Evolutionary conservation across 2,113 vertebrate genomes (phyloP).

Genomic region (Hipposideros armiger): DNA sequence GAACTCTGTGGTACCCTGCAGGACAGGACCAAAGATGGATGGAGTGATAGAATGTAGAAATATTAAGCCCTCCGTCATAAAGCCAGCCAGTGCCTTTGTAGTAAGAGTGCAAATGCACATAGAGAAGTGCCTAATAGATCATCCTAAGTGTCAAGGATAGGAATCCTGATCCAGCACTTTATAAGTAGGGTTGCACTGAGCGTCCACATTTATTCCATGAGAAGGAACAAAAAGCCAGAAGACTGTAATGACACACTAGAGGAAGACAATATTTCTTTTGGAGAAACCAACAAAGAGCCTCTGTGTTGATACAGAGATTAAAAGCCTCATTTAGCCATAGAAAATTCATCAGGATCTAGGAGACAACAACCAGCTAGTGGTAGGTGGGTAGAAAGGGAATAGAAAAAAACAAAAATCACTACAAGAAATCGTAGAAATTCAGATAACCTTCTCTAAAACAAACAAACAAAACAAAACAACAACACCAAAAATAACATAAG

Average conservation of each 20-base stretch:
- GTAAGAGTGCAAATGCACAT: conserved; percentile 91
- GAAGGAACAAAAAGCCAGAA: conserved; percentile 69
- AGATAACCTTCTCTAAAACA: background rate
- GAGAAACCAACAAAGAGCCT: conserved; percentile 80
- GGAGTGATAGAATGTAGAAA: conserved; percentile 71
- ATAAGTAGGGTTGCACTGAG: conserved; percentile 91
- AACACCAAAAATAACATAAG: background rate
- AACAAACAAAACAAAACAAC: too few species aligned
- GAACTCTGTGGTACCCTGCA: conserved; percentile 74
- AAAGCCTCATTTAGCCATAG: conserved; percentile 44
- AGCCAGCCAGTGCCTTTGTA: conserved; percentile 87
- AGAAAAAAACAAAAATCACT: background rate
- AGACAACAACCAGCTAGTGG: background rate
- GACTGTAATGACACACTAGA: conserved; percentile 65
- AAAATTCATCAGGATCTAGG: background rate
- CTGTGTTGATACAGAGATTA: conserved; percentile 70
- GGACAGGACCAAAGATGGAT: conserved; percentile 60
- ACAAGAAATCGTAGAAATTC: conserved; percentile 21
- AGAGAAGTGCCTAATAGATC: conserved; percentile 92
- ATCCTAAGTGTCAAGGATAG: conserved; percentile 93
- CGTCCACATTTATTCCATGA: conserved; percentile 50
- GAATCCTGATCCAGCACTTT: conserved; percentile 93
- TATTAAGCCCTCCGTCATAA: conserved; percentile 53
- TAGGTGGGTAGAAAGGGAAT: background rate
- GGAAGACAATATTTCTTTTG: conserved; percentile 79